Conservation (phyloP, 92 coral and sea anemone species). For the Plumapathes pennacea region DNA sequence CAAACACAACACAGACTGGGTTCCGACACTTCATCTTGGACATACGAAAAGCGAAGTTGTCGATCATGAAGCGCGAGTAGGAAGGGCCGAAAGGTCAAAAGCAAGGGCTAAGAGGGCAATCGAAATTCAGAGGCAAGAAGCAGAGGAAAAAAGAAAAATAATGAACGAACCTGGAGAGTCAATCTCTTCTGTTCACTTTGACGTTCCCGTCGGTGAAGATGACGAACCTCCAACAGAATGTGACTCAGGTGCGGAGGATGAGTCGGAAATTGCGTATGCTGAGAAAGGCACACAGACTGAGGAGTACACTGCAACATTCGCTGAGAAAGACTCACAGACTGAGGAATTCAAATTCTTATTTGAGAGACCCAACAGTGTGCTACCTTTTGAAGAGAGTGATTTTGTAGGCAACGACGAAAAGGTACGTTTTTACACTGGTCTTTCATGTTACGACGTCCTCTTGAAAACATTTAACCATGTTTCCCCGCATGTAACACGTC, state of each 20-base stretch:
- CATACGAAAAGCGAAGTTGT: constrained; percentile 1
- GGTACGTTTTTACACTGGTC: constrained; percentile 43
- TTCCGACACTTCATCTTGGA: constrained; percentile 29
- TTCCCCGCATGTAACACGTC: constrained; percentile 20
- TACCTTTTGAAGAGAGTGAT: constrained; percentile 12
- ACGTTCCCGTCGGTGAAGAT: constrained; percentile 4
- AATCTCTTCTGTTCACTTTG: too few relatives aligned
- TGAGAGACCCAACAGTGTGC: constrained; percentile 2
- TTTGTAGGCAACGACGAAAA: constrained; percentile 6
- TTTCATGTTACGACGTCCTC: constrained; percentile 28
- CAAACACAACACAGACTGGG: constrained; percentile 28
- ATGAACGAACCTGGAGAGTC: constrained; percentile 8
- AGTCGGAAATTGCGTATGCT: constrained; percentile 11
- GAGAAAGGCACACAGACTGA: constrained; percentile 1
- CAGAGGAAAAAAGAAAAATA: constrained; percentile 1
- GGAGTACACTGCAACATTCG: constrained; percentile 15
- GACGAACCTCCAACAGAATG: constrained; percentile 1
- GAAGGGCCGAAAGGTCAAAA: constrained; percentile 4
- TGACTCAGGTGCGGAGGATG: constrained; percentile 2
- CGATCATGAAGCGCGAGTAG: constrained; percentile 10
- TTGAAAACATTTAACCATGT: constrained; percentile 37
- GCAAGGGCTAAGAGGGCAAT: constrained; percentile 3
- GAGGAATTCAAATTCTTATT: constrained; percentile 45
- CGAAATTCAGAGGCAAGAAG: neutral
- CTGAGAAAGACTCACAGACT: too few relatives aligned